Percentiles rank a stretch among this genome's conserved stretches.
phyloP scores from a whole-genome alignment of 2,113 vertebrate species.

The Hemiprocne comata region DNA sequence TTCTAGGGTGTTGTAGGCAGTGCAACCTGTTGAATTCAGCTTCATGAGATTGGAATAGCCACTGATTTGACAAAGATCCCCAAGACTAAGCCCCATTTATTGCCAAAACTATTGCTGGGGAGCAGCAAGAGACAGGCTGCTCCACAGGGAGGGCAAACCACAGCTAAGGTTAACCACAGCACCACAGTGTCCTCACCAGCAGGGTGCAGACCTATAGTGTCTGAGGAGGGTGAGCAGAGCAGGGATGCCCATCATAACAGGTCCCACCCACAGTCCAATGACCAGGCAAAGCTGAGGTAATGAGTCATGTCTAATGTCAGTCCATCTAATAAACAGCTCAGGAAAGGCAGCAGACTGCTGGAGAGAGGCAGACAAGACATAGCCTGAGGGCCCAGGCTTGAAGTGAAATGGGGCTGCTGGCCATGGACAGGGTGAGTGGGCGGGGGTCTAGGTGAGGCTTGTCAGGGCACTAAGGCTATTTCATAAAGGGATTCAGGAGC shows the following conservation, averaged over 20 bases:
- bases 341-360: neutral
- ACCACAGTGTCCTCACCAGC: neutral
- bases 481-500: neutral
- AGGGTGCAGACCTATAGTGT: neutral
- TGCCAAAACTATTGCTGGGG: neutral
- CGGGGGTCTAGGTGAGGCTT: rapidly evolving
- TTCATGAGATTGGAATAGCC: neutral
- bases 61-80: neutral
- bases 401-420: neutral
- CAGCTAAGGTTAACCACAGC: rapidly evolving
- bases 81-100: neutral
- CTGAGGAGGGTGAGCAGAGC: neutral
- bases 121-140: neutral
- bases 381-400: neutral
- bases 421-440: neutral
- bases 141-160: neutral
- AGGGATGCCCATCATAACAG: neutral
- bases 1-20: neutral
- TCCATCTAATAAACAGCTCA: neutral
- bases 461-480: neutral
- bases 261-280: neutral
- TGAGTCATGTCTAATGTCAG: neutral
- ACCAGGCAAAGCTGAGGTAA: neutral
- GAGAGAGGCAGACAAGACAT: neutral
- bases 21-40: neutral